Conservation (phyloP, 2,888 invertebrate species). For the Sinhomidia bicolor region DNA sequence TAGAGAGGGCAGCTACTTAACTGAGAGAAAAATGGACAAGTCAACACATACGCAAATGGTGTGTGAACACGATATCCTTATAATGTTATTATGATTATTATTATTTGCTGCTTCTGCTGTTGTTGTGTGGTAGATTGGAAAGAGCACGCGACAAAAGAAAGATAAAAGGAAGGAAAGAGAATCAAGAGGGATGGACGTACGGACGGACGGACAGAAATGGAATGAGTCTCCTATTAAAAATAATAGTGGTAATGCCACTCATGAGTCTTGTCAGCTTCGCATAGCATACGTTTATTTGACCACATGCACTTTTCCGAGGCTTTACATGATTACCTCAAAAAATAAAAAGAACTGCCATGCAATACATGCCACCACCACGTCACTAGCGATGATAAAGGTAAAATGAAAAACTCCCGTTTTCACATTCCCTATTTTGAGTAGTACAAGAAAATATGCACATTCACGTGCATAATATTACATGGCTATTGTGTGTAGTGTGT, state of each 20-base stretch:
- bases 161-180: slow-evolving; percentile 19
- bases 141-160: slow-evolving; percentile 70
- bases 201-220: slow-evolving; percentile 56
- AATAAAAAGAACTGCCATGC: not conserved
- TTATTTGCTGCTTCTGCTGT: not conserved
- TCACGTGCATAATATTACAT: not conserved
- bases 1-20: not conserved
- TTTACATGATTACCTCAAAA: not conserved
- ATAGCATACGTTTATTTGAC: slow-evolving; percentile 28
- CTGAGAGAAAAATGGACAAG: slow-evolving; percentile 76
- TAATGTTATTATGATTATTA: slow-evolving; percentile 17
- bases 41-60: slow-evolving; percentile 77
- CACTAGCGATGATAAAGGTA: slow-evolving; percentile 14
- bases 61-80: slow-evolving; percentile 80
- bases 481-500: not conserved
- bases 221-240: slow-evolving; percentile 68
- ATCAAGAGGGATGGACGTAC: slow-evolving; percentile 41
- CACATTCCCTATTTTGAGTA: not conserved
- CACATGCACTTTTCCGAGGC: slow-evolving; percentile 28
- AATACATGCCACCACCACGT: not conserved
- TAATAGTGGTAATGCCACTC: slow-evolving; percentile 51
- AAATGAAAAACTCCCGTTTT: no score
- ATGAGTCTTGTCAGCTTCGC: slow-evolving; percentile 24
- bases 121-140: slow-evolving; percentile 44
- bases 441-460: not conserved